Evolutionary conservation across 2,797 vertebrate species (phyloP), one percentile per base, ranked within the genome.

Genomic region (Coracias cyanogaster): DNA sequence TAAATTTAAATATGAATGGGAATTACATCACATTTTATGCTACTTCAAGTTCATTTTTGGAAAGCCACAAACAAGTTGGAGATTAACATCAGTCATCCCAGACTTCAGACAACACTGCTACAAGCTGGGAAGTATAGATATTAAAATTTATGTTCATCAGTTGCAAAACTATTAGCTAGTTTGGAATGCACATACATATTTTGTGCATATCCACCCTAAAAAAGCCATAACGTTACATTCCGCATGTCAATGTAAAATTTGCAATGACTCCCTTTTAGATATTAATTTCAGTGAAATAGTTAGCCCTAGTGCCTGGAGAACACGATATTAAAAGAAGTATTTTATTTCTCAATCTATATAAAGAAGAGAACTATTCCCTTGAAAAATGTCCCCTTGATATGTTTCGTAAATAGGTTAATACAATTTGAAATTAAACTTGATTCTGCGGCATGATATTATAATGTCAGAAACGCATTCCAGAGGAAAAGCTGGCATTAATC

Each of bases 121-220:
- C 96, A 97, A 96, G 96, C 96, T 98, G 97, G 93, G 88, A 94
- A 97, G 91, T 82, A 96, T 12, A 98, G 97, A 98, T 97, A 97
- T 73, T 95, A 97, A 91, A 97, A 97, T 97, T 97, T 94, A 94
- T 70, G 92, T 80, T 94, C 93, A 96, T 89, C 91, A 94, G 87
- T 95, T 96, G 85, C 94, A 97, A 96, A 94, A 73, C 94, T 90
- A 96, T 97, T 97, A 97, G 93, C 93, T 87, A 76, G 72, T 89
- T 58, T 96, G 94, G 77, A 97, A 61, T 82, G 84, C 84, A 97
- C 94, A 96, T 60, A 93, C 45, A 90, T 89, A 95, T 95, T 96
- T 95, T 89, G 67, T 61, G 60, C 43, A 95, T 74, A 94, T 55
- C 69, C 93, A 93, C 48, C 94, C 94, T 94, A 96, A 93, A 96